phyloP scores from a whole-genome alignment of 2,888 invertebrate genomes.

The Hylaea fasciaria region DNA sequence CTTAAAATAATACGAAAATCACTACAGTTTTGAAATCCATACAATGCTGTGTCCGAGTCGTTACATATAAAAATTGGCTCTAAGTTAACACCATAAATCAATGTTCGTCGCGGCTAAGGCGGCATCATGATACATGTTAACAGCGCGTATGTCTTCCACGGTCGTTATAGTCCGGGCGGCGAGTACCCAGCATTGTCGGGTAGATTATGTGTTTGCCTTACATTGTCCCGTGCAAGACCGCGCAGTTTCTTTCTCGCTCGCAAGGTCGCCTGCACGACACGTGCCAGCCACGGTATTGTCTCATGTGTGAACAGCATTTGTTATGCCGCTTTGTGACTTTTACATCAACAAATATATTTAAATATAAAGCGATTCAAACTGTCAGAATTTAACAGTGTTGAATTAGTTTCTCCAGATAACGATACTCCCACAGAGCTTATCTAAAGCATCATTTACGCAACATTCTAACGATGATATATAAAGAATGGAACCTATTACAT shows the following conservation, averaged over 20 bases:
- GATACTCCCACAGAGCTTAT: slow-evolving; percentile 20
- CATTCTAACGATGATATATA: slow-evolving; percentile 15
- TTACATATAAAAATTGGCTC: slow-evolving; percentile 19
- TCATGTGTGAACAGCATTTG: slow-evolving; percentile 49
- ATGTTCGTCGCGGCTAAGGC: slow-evolving; percentile 26
- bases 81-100: slow-evolving; percentile 29
- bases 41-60: slow-evolving; percentile 6
- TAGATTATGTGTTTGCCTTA: slow-evolving; percentile 59
- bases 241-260: slow-evolving; percentile 51
- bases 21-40: neutral
- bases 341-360: slow-evolving; percentile 33
- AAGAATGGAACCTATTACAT: slow-evolving; percentile 9
- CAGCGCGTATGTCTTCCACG: slow-evolving; percentile 55
- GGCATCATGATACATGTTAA: slow-evolving; percentile 47
- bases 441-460: slow-evolving; percentile 14
- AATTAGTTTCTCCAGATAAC: slow-evolving; percentile 17
- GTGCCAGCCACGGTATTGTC: slow-evolving; percentile 54
- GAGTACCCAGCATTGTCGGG: slow-evolving; percentile 54
- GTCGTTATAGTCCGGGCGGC: slow-evolving; percentile 46
- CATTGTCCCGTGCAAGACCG: slow-evolving; percentile 51
- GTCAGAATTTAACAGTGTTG: slow-evolving; percentile 10
- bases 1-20: no score
- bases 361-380: slow-evolving; percentile 45
- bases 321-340: slow-evolving; percentile 36
- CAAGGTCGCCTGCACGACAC: slow-evolving; percentile 75